These are phyloP conservation scores for Euborellia annulipes DNA, from an alignment of 1,140 invertebrate genomes.

Conservation along the genomic window DNA sequence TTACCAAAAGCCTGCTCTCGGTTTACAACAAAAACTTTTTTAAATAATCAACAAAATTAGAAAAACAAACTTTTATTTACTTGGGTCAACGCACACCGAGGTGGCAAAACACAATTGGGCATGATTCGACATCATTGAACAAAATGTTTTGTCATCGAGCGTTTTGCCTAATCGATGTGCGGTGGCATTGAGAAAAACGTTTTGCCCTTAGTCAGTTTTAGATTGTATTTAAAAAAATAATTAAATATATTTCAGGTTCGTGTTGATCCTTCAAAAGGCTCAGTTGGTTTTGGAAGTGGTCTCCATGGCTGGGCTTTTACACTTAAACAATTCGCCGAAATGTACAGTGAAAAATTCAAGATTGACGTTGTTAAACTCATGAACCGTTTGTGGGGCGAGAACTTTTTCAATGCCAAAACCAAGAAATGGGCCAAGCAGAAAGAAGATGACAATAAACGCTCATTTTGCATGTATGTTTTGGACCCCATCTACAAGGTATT, in stretches of 20 bases:
- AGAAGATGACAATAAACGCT: slow-evolving; percentile 80
- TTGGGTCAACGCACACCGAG: too few relatives aligned
- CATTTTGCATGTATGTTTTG: slow-evolving; percentile 97
- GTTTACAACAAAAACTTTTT: too few relatives aligned
- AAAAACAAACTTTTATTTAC: too few relatives aligned
- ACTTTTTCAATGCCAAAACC: slow-evolving; percentile 93
- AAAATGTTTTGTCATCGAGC: too few relatives aligned
- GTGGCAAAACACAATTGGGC: too few relatives aligned
- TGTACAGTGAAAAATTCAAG: slow-evolving; percentile 98
- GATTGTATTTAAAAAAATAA: too few relatives aligned
- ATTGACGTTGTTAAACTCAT: slow-evolving; percentile 95
- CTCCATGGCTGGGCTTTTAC: slow-evolving; percentile 99
- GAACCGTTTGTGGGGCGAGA: slow-evolving; percentile 93
- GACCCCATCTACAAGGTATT: slow-evolving; percentile 94
- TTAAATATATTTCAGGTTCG: slow-evolving; percentile 24
- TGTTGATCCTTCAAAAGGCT: slow-evolving; percentile 91
- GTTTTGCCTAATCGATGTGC: too few relatives aligned
- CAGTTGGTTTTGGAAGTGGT: slow-evolving; percentile 97
- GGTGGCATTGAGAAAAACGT: too few relatives aligned
- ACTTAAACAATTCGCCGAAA: slow-evolving; percentile 97
- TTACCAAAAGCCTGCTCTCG: too few relatives aligned
- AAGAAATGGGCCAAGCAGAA: slow-evolving; percentile 97
- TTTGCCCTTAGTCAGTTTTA: too few relatives aligned
- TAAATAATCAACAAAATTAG: too few relatives aligned
- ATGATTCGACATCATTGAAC: too few relatives aligned